Conservation (phyloP, 2,797 vertebrate genomes). For the Eurystomus glaucurus region DNA sequence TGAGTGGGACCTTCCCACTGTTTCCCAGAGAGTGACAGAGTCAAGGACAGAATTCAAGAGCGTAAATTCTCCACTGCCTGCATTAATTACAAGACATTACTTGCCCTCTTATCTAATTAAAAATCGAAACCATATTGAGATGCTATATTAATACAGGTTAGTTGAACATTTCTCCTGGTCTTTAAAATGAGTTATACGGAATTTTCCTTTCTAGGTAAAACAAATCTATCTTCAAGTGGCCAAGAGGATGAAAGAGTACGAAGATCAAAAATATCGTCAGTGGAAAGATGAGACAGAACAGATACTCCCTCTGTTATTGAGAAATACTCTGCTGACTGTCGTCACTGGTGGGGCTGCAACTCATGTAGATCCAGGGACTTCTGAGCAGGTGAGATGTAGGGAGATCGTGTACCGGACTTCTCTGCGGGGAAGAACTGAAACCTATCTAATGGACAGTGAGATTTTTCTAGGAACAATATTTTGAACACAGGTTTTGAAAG, state of each 20-base stretch:
- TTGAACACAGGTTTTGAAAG: neutral
- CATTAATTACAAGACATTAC: neutral
- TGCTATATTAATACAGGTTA: neutral
- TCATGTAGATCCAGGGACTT: neutral
- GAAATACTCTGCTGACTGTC: slow-evolving; percentile 84
- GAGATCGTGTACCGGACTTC: neutral
- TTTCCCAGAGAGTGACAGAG: neutral
- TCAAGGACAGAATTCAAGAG: neutral
- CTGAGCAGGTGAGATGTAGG: slow-evolving; percentile 69
- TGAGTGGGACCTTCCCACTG: neutral
- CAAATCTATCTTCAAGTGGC: slow-evolving; percentile 87
- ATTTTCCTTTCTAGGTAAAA: slow-evolving; percentile 83
- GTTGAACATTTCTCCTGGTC: neutral
- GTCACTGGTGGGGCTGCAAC: neutral
- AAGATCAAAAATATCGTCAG: slow-evolving; percentile 81
- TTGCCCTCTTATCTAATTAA: neutral
- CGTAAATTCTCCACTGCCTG: neutral
- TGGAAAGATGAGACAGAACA: slow-evolving; percentile 85
- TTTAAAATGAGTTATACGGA: neutral
- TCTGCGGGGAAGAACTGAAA: neutral
- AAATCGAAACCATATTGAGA: neutral
- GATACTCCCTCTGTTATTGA: slow-evolving; percentile 85
- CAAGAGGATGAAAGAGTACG: slow-evolving; percentile 85
- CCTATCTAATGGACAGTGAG: neutral
- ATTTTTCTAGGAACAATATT: neutral